Evolutionary conservation across 1,140 invertebrate species (phyloP), one percentile per base, ranked within the genome.

Genomic region (Latrodectus geometricus): DNA sequence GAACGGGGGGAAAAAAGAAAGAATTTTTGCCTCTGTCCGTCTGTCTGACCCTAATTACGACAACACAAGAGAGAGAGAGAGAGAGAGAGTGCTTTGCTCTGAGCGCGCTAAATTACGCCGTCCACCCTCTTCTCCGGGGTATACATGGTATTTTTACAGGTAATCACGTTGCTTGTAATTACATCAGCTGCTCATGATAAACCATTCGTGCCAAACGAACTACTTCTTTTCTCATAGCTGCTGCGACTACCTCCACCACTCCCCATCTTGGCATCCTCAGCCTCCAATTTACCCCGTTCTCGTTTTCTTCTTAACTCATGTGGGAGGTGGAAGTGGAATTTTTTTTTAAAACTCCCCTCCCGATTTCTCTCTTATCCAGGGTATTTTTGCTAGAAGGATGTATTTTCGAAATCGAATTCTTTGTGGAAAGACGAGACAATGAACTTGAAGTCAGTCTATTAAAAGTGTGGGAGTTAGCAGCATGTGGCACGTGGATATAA

Each of bases 131-230:
- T 48, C 9, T 48, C 73, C 82, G 56, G 56, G 82, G 74, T 76
- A 84, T 61, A 76, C 82, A 76, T 76, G 82, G 82, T 84, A 84
- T 84, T 84, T 84, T 84, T 84, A 84, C 82, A 68, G 54, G 82
- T 84, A 84, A 84, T 84, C 82, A 84, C 82, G 82, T 84, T 84
- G 74, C 82, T 70, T 84, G 82, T 84, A 84, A 84, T 84, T 84
- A 84, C 82, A 84, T 84, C 82, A 84, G 82, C 82, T 84, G 82
- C 49, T 84, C 73, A 84, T 84, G 82, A 84, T 84, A 84, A 84
- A 84, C 23, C 82, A 84, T 84, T 84, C 82, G 82, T 84, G 82
- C 82, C 82, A 84, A 84, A 84, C 82, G 82, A 84, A 84, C 72
- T 75, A 73, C 72, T 84, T 84, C 82, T 66, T 79, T 79, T 79